A percentile compares a stretch with the other conserved stretches of the same genome.
phyloP scores from a whole-genome alignment of 2,797 vertebrate species.

The Threskiornis aethiopicus region DNA sequence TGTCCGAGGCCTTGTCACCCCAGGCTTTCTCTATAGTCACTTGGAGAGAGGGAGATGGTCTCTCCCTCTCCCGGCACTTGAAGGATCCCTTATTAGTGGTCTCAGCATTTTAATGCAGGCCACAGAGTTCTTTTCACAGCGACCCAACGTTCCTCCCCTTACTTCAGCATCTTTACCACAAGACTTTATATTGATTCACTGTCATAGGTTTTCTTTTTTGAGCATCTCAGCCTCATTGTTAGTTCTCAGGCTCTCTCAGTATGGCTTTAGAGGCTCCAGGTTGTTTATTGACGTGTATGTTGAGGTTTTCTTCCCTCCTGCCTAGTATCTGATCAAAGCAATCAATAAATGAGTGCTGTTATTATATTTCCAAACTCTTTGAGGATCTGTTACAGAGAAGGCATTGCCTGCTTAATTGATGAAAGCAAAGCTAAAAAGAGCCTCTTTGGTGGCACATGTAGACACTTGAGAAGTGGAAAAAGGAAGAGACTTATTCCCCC shows the following conservation, averaged over 20 bases:
- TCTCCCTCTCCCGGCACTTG: neutral
- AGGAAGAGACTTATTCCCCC: neutral
- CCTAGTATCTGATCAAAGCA: constrained; percentile 52
- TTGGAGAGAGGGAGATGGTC: neutral
- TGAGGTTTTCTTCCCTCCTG: constrained; percentile 39
- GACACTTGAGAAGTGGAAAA: neutral
- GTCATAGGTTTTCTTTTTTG: constrained; percentile 45
- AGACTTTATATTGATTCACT: constrained; percentile 47
- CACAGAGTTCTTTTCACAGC: neutral
- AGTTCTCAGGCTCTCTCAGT: neutral
- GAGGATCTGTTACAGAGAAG: neutral
- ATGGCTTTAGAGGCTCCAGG: constrained; percentile 29
- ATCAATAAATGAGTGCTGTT: constrained; percentile 61
- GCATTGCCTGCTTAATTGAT: constrained; percentile 11
- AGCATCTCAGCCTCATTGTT: constrained; percentile 1
- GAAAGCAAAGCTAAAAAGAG: constrained; percentile 16
- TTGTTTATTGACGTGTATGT: constrained; percentile 32
- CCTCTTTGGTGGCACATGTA: neutral
- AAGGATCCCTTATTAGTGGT: neutral
- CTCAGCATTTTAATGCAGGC: neutral
- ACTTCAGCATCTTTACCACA: constrained; percentile 26
- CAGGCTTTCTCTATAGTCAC: neutral
- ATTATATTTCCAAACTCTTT: constrained; percentile 53
- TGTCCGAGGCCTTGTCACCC: neutral
- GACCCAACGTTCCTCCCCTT: neutral